Evolutionary conservation across 2,797 vertebrate species (phyloP).

Genomic region (Spheniscus humboldti): DNA sequence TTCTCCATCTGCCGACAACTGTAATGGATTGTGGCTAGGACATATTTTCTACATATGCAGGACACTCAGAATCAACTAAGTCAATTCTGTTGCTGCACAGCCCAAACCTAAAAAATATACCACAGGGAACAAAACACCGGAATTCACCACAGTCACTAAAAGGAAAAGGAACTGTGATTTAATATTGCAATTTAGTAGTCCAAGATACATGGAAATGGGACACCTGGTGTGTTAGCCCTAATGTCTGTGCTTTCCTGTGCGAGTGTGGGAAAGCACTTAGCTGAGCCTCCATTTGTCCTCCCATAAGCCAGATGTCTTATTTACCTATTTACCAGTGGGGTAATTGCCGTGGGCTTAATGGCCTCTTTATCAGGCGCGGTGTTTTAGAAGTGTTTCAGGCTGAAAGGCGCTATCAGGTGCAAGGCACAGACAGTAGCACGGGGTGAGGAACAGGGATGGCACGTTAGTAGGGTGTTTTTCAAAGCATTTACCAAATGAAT

Average conservation of each 20-base stretch:
- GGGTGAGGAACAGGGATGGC: neutral
- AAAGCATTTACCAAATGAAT: neutral
- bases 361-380: neutral
- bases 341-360: neutral
- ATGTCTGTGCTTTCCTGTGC: neutral
- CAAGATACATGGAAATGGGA: neutral
- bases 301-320: neutral
- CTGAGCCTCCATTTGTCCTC: neutral
- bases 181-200: neutral
- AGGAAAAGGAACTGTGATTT: neutral
- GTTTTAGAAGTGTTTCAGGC: neutral
- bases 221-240: neutral
- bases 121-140: neutral
- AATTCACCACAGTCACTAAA: neutral
- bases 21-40: neutral
- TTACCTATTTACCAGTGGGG: neutral
- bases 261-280: neutral
- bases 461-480: neutral
- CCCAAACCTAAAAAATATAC: neutral
- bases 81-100: neutral
- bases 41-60: neutral
- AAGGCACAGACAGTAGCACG: neutral
- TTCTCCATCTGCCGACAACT: neutral
- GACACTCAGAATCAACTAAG: neutral
- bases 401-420: neutral